Percentiles rank a stretch among this genome's conserved stretches.
phyloP scores from a whole-genome alignment of 1,140 invertebrate species.

The Drosophila nebulosa region DNA sequence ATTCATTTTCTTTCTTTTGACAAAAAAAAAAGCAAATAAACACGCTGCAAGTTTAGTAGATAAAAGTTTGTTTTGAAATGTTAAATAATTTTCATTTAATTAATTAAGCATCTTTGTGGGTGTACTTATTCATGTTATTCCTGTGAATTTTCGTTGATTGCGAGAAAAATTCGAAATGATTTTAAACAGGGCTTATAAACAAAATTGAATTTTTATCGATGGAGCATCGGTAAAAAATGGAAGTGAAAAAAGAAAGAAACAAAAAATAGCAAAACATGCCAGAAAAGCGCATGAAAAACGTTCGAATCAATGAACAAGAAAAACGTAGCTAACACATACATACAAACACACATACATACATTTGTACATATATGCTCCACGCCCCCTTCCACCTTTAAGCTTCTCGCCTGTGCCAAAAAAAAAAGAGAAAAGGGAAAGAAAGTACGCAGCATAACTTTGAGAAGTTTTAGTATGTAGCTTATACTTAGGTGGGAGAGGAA shows the following conservation, averaged over 20 bases:
- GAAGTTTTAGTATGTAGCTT: conserved; percentile 14
- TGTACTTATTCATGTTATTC: too few relatives aligned
- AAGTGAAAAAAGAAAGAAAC: background rate
- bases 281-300: conserved; percentile 36
- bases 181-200: conserved; percentile 34
- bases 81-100: too few relatives aligned
- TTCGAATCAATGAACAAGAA: conserved; percentile 71
- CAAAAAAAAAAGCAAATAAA: too few relatives aligned
- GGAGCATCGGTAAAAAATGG: conserved; percentile 28
- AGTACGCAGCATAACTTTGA: conserved; percentile 56
- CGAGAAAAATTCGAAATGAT: background rate
- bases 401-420: background rate
- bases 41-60: too few relatives aligned
- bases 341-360: too few relatives aligned
- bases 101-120: too few relatives aligned
- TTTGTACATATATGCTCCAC: too few relatives aligned
- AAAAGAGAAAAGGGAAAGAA: conserved; percentile 39
- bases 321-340: conserved; percentile 46
- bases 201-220: conserved; percentile 76
- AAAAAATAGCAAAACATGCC: conserved; percentile 29
- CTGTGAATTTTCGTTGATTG: too few relatives aligned
- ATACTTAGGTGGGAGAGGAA: conserved; percentile 1
- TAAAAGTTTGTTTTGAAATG: too few relatives aligned
- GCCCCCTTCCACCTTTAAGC: background rate
- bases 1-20: too few relatives aligned